Base-by-base conservation (phyloP, 2,797 vertebrate genomes). In the Garrulus glandarius region DNA sequence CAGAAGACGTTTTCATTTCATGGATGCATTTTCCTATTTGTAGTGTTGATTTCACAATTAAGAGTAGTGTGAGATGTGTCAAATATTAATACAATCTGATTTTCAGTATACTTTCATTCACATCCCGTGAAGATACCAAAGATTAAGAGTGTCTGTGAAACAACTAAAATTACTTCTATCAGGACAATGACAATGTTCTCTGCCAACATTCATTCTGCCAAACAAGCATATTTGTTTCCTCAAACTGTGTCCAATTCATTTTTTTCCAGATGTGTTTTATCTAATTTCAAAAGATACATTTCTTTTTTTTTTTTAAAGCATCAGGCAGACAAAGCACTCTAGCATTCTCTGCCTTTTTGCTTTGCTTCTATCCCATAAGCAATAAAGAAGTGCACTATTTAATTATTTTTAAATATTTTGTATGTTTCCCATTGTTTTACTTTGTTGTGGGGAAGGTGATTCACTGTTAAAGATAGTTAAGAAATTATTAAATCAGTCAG, bases 401-500 rank as follows among this genome's bases (percentile, higher is more conserved):
- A 91, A 76, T 92, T 65, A 50, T 84, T 88, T 68, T 53, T 11
- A 84, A 70, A 87, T 57, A 26, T 39, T 80, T 95, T 86, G 10
- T 10, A 70, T 55, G 32, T 91, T 55, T 78, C 29, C 34, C 84
- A 68, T 79, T 86, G 47, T 92, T 90, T 92, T 59, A 67, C 15
- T 75, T 84, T 78, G 30, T 79, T 63, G 20, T 92, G 20, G 90
- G 60, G 50, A 86, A 81, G 78, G 52, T 71, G 63, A 92, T 86
- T 94, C 53, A 19, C 6, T 53, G 56, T 75, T 81, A 87, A 88
- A 68, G 61, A 36, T 34, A 93, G 90, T 91, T 96, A 77, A 93
- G 97, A 97, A 97, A 97, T 97, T 97, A 97, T 98, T 97, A 97
- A 98, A 98, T 97, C 97, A 95, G 64, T 95, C 84, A 72, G 21